phyloP scores from a whole-genome alignment of 2,113 vertebrate species.

The Ondatra zibethicus region DNA sequence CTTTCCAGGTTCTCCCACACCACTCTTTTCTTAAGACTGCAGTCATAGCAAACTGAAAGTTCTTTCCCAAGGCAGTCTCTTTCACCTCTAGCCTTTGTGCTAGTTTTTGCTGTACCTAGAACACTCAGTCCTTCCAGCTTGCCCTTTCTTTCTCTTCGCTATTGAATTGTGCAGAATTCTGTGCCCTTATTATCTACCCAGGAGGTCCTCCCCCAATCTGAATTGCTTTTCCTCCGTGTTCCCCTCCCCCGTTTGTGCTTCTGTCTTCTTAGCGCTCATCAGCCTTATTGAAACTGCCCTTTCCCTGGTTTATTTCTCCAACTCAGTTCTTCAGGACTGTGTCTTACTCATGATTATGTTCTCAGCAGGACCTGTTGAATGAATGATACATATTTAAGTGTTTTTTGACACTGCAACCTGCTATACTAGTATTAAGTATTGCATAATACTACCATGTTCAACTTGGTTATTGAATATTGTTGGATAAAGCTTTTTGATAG shows the following conservation, averaged over 20 bases:
- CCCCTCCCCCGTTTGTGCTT: neutral
- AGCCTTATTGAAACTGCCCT: constrained; percentile 1
- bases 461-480: constrained; percentile 50
- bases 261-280: constrained; percentile 25
- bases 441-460: constrained; percentile 38
- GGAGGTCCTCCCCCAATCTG: neutral
- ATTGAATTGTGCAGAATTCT: constrained; percentile 10
- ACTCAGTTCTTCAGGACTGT: constrained; percentile 23
- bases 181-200: neutral
- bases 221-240: neutral
- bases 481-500: constrained; percentile 45
- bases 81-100: neutral
- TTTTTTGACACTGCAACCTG: constrained; percentile 40
- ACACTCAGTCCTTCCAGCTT: neutral
- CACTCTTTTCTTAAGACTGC: neutral
- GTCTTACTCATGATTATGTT: constrained; percentile 47
- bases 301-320: constrained; percentile 37
- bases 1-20: neutral
- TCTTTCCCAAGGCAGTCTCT: neutral
- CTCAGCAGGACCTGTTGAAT: constrained; percentile 33
- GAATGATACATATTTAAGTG: constrained; percentile 50
- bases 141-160: neutral
- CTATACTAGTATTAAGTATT: constrained; percentile 46
- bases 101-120: constrained; percentile 15
- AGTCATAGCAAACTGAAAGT: constrained; percentile 3